Base-by-base conservation (phyloP, 2,113 vertebrate species). In the Anolis sagrei region DNA sequence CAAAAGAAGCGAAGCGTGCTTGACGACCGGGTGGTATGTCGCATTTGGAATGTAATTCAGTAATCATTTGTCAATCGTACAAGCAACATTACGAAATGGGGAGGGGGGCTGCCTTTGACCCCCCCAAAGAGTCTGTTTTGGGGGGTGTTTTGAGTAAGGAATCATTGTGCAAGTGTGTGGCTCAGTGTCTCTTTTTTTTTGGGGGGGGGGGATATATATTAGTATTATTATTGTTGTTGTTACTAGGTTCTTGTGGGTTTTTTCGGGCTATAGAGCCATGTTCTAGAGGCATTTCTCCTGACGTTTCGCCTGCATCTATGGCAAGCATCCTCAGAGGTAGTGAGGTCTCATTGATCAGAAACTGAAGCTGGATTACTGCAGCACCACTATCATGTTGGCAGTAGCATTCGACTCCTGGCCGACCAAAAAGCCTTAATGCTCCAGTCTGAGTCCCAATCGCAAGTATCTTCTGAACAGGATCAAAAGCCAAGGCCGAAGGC, bases 401-500 rank as follows among this genome's bases (percentile, higher is more conserved):
- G n/a, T n/a, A n/a, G n/a, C n/a, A n/a, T n/a, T n/a, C n/a, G n/a
- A n/a, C n/a, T n/a, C n/a, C n/a, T n/a, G n/a, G n/a, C n/a, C n/a
- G n/a, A n/a, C n/a, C n/a, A n/a, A n/a, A n/a, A n/a, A 99, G 96
- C 94, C 99, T 97, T 88, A 99, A 96, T 90, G 98, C 98, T 93
- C 99, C 98, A 76, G 95, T 98, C 95, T 99, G 98, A 91, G 98
- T 99, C 87, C 99, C 99, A 3, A 99, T 92, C 90, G 98, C 98
- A 94, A 99, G 95, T 89, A 99, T 99, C 97, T 99, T 99, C 97
- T 99, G 99, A 85, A 99, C 99, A 0, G 99, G 98, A 97, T 99
- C 99, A 86, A 99, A 99, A 86, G 98, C 98, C 98, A 99, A 97
- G 87, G 99, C 97, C 5, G 99, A 99, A 61, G 99, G 99, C 87